Evolutionary conservation across 2,888 invertebrate species (phyloP).

Genomic region (Agrilus cyanescens): DNA sequence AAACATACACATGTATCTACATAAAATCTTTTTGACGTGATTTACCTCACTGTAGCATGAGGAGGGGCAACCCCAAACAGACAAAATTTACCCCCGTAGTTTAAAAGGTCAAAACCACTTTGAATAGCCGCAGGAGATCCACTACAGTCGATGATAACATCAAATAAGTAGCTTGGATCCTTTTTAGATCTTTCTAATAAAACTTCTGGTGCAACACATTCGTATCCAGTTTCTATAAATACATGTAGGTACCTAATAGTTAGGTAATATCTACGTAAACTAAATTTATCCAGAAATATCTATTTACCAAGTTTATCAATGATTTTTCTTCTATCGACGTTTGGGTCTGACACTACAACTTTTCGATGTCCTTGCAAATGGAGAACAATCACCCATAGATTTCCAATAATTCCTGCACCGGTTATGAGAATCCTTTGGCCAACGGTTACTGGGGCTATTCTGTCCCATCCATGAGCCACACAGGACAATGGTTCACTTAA

Average conservation of each 20-base stretch:
- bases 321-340: slow-evolving; percentile 38
- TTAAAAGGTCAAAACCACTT: slow-evolving; percentile 43
- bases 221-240: slow-evolving; percentile 48
- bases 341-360: slow-evolving; percentile 58
- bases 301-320: slow-evolving; percentile 40
- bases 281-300: slow-evolving; percentile 40
- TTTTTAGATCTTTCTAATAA: slow-evolving; percentile 25
- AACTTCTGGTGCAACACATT: slow-evolving; percentile 42
- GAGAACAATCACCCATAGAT: slow-evolving; percentile 52
- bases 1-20: not conserved
- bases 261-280: no score
- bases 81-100: slow-evolving; percentile 51
- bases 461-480: slow-evolving; percentile 56
- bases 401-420: slow-evolving; percentile 65
- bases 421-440: slow-evolving; percentile 50
- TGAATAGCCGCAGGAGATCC: slow-evolving; percentile 60
- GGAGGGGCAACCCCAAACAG: slow-evolving; percentile 57
- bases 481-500: slow-evolving; percentile 60
- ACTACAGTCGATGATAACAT: slow-evolving; percentile 61
- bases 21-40: no score
- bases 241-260: no score
- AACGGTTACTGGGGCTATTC: slow-evolving; percentile 46
- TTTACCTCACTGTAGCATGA: slow-evolving; percentile 32
- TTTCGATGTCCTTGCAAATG: slow-evolving; percentile 57
- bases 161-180: slow-evolving; percentile 40